Percentiles rank a stretch among this genome's conserved stretches.
phyloP scores from a whole-genome alignment of 2,888 invertebrate genomes.

The Oasisia sp. region DNA sequence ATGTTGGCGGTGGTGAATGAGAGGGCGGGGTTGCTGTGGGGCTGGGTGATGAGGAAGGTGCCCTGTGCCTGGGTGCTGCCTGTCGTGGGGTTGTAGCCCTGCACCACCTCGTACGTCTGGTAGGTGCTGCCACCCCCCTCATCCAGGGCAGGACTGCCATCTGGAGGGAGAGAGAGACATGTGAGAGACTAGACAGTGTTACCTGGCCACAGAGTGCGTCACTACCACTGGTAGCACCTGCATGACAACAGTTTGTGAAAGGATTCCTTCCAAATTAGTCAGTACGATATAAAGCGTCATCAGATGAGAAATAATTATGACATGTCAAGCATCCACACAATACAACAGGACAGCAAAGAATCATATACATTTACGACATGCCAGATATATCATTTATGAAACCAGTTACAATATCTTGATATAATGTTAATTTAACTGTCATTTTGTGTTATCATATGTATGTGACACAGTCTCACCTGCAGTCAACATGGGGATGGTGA shows the following conservation, averaged over 20 bases:
- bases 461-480: background rate
- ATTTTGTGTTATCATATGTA: too few relatives aligned
- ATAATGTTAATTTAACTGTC: too few relatives aligned
- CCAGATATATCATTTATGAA: too few relatives aligned
- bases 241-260: too few relatives aligned
- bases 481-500: background rate
- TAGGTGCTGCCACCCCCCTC: background rate
- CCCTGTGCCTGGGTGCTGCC: constrained; percentile 39
- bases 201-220: too few relatives aligned
- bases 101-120: background rate
- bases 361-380: too few relatives aligned
- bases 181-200: background rate
- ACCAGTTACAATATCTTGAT: too few relatives aligned
- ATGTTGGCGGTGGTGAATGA: constrained; percentile 46
- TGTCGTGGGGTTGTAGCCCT: constrained; percentile 34
- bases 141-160: background rate
- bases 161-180: background rate
- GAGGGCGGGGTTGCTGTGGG: constrained; percentile 45
- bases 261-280: too few relatives aligned
- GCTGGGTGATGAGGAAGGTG: constrained; percentile 52
- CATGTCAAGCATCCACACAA: too few relatives aligned
- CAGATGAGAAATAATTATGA: too few relatives aligned
- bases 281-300: background rate
- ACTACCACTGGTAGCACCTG: too few relatives aligned
- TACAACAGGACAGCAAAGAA: too few relatives aligned